A percentile compares a stretch with the other conserved stretches of the same genome.
These are phyloP conservation scores for Oncorhynchus kisutch DNA, from an alignment of 2,113 vertebrate genomes.

Conservation along the genomic window DNA sequence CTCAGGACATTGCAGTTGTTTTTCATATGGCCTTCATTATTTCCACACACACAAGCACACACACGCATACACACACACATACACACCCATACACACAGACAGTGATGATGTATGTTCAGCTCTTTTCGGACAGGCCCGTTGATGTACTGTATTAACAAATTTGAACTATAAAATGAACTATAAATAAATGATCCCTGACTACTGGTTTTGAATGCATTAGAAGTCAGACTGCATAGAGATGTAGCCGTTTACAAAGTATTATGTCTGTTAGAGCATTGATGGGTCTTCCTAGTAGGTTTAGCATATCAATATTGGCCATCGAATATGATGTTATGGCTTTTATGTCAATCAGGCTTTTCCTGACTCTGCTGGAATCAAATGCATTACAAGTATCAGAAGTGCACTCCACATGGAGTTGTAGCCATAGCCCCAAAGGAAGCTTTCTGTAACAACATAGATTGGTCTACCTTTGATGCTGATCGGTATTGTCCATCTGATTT, in stretches of 20 bases:
- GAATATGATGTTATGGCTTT: neutral
- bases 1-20: neutral
- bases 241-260: slow-evolving; percentile 6
- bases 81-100: neutral
- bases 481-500: too few relatives aligned
- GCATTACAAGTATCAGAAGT: too few relatives aligned
- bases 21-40: neutral
- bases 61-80: too few relatives aligned
- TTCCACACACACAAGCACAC: neutral
- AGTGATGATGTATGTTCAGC: slow-evolving; percentile 16
- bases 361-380: too few relatives aligned
- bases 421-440: too few relatives aligned
- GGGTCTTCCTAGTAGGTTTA: neutral
- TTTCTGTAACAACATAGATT: too few relatives aligned
- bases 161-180: too few relatives aligned
- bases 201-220: neutral
- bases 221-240: slow-evolving; percentile 14
- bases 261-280: neutral
- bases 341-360: neutral
- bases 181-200: slow-evolving; percentile 44
- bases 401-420: too few relatives aligned
- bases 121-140: slow-evolving; percentile 1
- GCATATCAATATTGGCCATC: neutral
- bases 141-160: slow-evolving; percentile 8
- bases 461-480: too few relatives aligned